Percentiles rank a stretch among this genome's conserved stretches.
Evolutionary conservation across 1,140 invertebrate genomes (phyloP).

Genomic region (Brachionus koreanus): DNA sequence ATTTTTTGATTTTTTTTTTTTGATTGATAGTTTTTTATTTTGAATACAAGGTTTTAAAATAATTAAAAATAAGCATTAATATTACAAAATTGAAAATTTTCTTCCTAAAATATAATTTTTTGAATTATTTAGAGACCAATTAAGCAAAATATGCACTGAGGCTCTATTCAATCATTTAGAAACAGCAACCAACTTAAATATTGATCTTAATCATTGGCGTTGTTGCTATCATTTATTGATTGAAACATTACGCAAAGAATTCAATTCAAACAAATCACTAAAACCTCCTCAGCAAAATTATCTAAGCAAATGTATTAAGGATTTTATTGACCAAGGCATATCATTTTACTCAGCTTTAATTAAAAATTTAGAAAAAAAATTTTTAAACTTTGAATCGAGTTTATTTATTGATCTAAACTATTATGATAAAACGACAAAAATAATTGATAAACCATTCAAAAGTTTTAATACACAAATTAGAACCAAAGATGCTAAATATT

Average conservation of each 20-base stretch:
- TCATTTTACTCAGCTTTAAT: slow-evolving; percentile 73
- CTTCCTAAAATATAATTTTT: neutral
- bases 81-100: no score
- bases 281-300: neutral
- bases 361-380: slow-evolving; percentile 60
- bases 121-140: neutral
- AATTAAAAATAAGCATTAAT: no score
- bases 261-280: neutral
- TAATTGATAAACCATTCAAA: neutral
- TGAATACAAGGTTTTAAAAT: no score
- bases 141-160: slow-evolving; percentile 4
- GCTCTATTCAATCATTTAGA: slow-evolving; percentile 15
- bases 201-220: slow-evolving; percentile 32
- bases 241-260: slow-evolving; percentile 34
- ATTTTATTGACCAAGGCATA: slow-evolving; percentile 62
- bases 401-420: slow-evolving; percentile 29
- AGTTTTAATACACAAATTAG: neutral
- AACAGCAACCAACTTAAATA: slow-evolving; percentile 13
- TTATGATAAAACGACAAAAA: slow-evolving; percentile 10
- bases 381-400: neutral
- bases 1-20: no score
- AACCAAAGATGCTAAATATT: slow-evolving; percentile 64
- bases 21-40: no score
- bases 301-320: neutral
- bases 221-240: slow-evolving; percentile 31